Conservation (phyloP, 2,888 invertebrate species). For the Baronia brevicornis region DNA sequence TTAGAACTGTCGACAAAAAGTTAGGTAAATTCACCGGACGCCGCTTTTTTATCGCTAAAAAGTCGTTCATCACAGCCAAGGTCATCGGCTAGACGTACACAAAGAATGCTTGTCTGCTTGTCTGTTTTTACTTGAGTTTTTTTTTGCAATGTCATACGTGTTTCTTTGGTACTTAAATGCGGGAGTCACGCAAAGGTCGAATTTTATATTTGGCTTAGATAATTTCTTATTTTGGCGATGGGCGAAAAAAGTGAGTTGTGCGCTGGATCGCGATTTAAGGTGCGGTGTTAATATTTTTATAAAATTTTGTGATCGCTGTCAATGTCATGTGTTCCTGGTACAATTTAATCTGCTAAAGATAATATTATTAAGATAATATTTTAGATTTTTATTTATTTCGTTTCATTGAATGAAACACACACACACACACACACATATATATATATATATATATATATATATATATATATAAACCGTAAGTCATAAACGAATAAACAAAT, state of each 20-base stretch:
- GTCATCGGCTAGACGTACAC: slow-evolving; percentile 65
- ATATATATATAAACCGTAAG: no score
- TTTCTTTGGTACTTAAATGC: slow-evolving; percentile 35
- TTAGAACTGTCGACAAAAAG: slow-evolving; percentile 63
- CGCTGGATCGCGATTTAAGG: neutral
- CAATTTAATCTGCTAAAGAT: no score
- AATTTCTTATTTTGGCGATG: slow-evolving; percentile 52
- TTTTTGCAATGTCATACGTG: slow-evolving; percentile 68
- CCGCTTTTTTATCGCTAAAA: slow-evolving; percentile 55
- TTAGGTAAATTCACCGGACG: slow-evolving; percentile 72
- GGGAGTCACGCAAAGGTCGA: slow-evolving; percentile 66
- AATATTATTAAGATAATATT: no score
- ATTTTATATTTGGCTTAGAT: slow-evolving; percentile 43
- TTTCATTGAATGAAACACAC: no score
- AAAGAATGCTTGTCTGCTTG: slow-evolving; percentile 66
- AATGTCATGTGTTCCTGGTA: no score
- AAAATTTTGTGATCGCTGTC: no score
- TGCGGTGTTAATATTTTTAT: neutral
- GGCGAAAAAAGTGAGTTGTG: slow-evolving; percentile 33
- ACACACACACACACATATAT: no score
- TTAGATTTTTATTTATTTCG: no score
- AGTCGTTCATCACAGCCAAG: slow-evolving; percentile 68
- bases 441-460: no score
- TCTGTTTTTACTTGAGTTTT: slow-evolving; percentile 56
- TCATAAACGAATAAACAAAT: no score